Conservation (phyloP, 1,140 invertebrate genomes). For the Ectropis grisescens region DNA sequence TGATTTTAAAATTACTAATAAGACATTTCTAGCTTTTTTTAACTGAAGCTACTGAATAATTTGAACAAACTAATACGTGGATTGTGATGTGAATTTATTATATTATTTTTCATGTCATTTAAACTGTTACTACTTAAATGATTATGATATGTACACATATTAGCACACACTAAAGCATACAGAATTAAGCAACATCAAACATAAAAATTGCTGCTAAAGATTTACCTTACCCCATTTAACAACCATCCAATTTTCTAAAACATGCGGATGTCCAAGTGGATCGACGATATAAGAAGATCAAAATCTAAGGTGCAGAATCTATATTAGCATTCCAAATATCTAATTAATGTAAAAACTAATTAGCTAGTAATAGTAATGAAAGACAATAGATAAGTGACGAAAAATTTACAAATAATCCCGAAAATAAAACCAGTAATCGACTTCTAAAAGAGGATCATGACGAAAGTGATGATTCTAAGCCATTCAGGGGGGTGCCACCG, state of each 20-base stretch:
- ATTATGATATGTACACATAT: too few species aligned
- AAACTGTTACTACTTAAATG: too few species aligned
- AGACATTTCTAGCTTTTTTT: too few species aligned
- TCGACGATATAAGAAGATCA: conserved; percentile 47
- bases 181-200: conserved; percentile 17
- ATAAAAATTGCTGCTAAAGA: conserved; percentile 10
- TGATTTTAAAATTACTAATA: too few species aligned
- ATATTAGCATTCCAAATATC: conserved; percentile 45
- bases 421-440: conserved; percentile 32
- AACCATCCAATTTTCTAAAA: conserved; percentile 20
- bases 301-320: conserved; percentile 56
- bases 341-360: conserved; percentile 32
- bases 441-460: conserved; percentile 40
- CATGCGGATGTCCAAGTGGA: conserved; percentile 36
- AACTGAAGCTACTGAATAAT: too few species aligned
- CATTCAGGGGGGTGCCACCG: conserved; percentile 64
- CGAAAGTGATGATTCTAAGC: conserved; percentile 62
- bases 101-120: too few species aligned
- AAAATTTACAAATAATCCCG: too few species aligned
- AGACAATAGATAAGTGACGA: conserved; percentile 40
- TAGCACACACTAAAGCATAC: not conserved
- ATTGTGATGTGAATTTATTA: too few species aligned
- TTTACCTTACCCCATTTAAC: conserved; percentile 24
- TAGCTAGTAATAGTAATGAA: conserved; percentile 46
- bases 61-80: too few species aligned